These are phyloP conservation scores for Drosophila grimshawi DNA, from an alignment of 1,140 invertebrate genomes.

Conservation along the genomic window DNA sequence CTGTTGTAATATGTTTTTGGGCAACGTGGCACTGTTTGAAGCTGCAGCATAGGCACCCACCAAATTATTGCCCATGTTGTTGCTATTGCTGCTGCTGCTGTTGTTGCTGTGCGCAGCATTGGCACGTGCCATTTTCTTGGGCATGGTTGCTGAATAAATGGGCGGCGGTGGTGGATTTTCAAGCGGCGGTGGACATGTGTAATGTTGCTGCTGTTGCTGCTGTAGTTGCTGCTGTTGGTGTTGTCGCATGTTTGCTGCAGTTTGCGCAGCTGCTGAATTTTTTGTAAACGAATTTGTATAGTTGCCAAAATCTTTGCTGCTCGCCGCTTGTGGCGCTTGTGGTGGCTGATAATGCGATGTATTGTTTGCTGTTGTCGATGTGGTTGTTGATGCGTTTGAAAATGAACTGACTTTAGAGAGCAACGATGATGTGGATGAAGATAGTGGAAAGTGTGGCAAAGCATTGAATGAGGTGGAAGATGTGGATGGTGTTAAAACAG, in stretches of 20 bases:
- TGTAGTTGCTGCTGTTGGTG: conserved; percentile 57
- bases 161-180: conserved; percentile 83
- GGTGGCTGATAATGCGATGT: conserved; percentile 75
- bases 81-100: conserved; percentile 22
- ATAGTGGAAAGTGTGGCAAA: conserved; percentile 80
- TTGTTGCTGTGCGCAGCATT: conserved; percentile 50
- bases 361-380: conserved; percentile 54
- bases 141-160: conserved; percentile 78
- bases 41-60: conserved; percentile 62
- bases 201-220: conserved; percentile 70
- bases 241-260: conserved; percentile 66
- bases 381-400: conserved; percentile 63
- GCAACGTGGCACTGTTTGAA: conserved; percentile 69
- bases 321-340: conserved; percentile 50
- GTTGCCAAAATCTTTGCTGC: conserved; percentile 67
- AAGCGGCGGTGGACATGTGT: conserved; percentile 77
- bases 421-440: conserved; percentile 82
- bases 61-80: conserved; percentile 32
- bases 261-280: conserved; percentile 74
- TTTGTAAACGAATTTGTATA: conserved; percentile 78
- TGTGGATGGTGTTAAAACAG: conserved; percentile 53
- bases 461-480: conserved; percentile 69
- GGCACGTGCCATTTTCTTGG: conserved; percentile 67
- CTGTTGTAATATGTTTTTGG: conserved; percentile 75
- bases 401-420: conserved; percentile 83